These are phyloP conservation scores for Lates calcarifer DNA, from an alignment of 2,113 vertebrate genomes.

Conservation along the genomic window DNA sequence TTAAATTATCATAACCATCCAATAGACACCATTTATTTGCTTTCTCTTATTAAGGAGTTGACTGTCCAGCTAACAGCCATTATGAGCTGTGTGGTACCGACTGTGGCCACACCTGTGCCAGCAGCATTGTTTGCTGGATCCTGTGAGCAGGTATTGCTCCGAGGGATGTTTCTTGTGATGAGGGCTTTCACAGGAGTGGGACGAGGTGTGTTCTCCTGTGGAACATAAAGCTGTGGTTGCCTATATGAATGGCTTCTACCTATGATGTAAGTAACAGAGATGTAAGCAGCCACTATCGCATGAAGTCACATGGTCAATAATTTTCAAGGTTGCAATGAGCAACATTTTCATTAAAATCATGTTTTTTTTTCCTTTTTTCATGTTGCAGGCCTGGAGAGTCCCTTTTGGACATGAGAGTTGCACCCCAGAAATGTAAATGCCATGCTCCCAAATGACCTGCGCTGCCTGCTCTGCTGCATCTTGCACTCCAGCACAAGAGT, in stretches of 20 bases:
- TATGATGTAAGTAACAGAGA: slow-evolving; percentile 31
- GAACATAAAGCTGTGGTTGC: slow-evolving; percentile 86
- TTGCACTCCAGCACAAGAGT: slow-evolving; percentile 70
- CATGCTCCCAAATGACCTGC: slow-evolving; percentile 57
- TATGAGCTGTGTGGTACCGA: slow-evolving; percentile 77
- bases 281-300: too few species aligned
- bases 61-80: slow-evolving; percentile 78
- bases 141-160: slow-evolving; percentile 68
- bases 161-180: slow-evolving; percentile 83
- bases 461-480: slow-evolving; percentile 43
- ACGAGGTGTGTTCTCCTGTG: slow-evolving; percentile 77
- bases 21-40: too few species aligned
- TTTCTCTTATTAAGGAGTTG: slow-evolving; percentile 52
- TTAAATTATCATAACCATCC: too few species aligned
- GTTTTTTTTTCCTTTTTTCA: too few species aligned
- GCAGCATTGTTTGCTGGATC: slow-evolving; percentile 46
- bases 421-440: slow-evolving; percentile 71
- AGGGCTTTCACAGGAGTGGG: slow-evolving; percentile 79
- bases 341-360: too few species aligned
- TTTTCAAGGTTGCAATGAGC: too few species aligned
- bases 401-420: slow-evolving; percentile 75
- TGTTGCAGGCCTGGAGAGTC: slow-evolving; percentile 67
- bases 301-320: too few species aligned
- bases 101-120: slow-evolving; percentile 76
- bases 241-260: slow-evolving; percentile 76